Evolutionary conservation across 2,888 invertebrate species (phyloP), one percentile per base, ranked within the genome.

Genomic region (Harmothoe impar): DNA sequence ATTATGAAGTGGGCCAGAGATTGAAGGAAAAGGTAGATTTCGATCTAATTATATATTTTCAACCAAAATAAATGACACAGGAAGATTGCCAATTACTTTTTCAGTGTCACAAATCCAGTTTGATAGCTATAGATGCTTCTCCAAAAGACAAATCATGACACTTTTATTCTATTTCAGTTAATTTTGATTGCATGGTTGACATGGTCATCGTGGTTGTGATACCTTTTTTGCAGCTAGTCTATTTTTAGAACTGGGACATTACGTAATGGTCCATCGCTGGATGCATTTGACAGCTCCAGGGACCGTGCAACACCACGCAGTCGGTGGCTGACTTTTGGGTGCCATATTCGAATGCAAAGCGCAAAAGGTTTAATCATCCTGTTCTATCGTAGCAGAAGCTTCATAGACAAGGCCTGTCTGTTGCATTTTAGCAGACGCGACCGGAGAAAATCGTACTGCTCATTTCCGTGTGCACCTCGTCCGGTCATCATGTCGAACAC

Each of bases 231-330:
- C 23, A n/a, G 7, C 31, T 1, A 15, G 25, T 72, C 72, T 72
- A 72, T 72, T 72, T 72, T 72, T 72, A 72, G 72, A 25, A 15
- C 25, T 29, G 31, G 72, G 72, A 72, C 72, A 72, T 72, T 72
- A 72, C 72, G 72, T 72, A 72, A 72, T 72, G 72, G 62, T 62
- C 72, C 15, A 72, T 1, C n/a, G 5, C 72, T 72, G 72, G 15
- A 12, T n/a, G 68, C n/a, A 68, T 15, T 23, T 68, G 68, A 68
- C 72, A 72, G 72, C 29, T 62, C 72, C 72, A 72, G 72, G 72
- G 72, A 25, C 72, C 72, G 25, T 25, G 29, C 72, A 29, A 15
- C 72, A 23, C 29, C 72, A n/a, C 20, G n/a, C 15, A n/a, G n/a
- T 62, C 62, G 20, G 23, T n/a, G 1, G n/a, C 62, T 62, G 5